Conservation (phyloP, 2,888 invertebrate species). For the Argyra leucocephala region DNA sequence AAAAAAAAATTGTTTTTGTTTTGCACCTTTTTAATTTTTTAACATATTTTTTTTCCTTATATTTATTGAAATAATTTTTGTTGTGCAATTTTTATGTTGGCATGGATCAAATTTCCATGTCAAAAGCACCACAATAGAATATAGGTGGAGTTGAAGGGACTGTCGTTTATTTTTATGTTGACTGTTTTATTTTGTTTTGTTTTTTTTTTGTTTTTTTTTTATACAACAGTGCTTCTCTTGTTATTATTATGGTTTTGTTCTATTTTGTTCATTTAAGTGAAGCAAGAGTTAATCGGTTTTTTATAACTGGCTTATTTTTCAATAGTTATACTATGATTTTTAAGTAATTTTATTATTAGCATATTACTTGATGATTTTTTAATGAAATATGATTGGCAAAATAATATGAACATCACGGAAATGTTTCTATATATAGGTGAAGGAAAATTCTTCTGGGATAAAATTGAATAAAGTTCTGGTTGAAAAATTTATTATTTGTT, state of each 20-base stretch:
- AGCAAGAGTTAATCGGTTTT: not conserved
- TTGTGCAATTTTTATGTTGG: not conserved
- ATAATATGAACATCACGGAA: not conserved
- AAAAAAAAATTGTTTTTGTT: no score
- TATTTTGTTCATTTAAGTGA: not conserved
- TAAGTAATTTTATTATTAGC: not conserved
- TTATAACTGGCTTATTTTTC: not conserved
- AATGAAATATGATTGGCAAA: constrained; percentile 4
- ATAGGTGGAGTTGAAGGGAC: not conserved
- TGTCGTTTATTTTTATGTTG: not conserved
- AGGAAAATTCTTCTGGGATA: no score
- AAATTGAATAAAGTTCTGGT: no score
- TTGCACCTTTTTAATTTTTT: not conserved
- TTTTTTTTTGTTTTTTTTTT: not conserved
- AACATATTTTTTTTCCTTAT: not conserved
- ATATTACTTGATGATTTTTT: not conserved
- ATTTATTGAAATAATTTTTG: no score
- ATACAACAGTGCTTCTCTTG: no score
- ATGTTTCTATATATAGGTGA: no score
- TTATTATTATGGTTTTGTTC: no score
- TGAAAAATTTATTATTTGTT: no score
- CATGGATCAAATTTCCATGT: constrained; percentile 3
- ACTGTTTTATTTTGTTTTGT: no score
- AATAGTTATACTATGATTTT: not conserved
- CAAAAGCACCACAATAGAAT: not conserved